These are phyloP conservation scores for Ceraclea dissimilis DNA, from an alignment of 2,888 invertebrate genomes.

Conservation along the genomic window DNA sequence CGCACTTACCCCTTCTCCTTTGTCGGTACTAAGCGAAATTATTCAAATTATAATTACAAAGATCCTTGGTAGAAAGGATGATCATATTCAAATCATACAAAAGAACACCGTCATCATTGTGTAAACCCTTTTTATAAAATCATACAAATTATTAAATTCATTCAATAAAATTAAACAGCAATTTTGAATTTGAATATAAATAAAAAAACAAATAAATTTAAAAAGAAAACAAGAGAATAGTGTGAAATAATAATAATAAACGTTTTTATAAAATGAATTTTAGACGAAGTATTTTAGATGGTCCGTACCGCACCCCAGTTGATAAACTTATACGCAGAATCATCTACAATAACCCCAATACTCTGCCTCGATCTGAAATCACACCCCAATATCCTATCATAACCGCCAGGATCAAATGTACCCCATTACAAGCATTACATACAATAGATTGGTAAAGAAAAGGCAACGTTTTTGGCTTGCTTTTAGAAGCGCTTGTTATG, in stretches of 20 bases:
- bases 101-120: neutral
- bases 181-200: neutral
- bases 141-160: neutral
- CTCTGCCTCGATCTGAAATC: conserved; percentile 14
- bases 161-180: neutral
- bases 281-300: conserved; percentile 22
- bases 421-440: conserved; percentile 29
- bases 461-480: conserved; percentile 30
- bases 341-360: conserved; percentile 20
- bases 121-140: neutral
- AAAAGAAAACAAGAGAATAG: neutral
- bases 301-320: conserved; percentile 25
- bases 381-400: neutral
- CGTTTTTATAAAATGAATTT: conserved; percentile 6
- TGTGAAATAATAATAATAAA: conserved; percentile 1
- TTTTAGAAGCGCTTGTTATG: conserved; percentile 30
- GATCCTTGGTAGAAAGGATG: neutral
- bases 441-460: conserved; percentile 22
- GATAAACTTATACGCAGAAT: conserved; percentile 24
- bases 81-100: neutral
- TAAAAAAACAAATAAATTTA: neutral
- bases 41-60: no score
- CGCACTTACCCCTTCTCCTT: neutral
- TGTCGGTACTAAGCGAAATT: no score
- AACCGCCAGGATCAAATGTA: conserved; percentile 23